phyloP scores from a whole-genome alignment of 2,797 vertebrate genomes.

The Pseudocheirus occidentalis region DNA sequence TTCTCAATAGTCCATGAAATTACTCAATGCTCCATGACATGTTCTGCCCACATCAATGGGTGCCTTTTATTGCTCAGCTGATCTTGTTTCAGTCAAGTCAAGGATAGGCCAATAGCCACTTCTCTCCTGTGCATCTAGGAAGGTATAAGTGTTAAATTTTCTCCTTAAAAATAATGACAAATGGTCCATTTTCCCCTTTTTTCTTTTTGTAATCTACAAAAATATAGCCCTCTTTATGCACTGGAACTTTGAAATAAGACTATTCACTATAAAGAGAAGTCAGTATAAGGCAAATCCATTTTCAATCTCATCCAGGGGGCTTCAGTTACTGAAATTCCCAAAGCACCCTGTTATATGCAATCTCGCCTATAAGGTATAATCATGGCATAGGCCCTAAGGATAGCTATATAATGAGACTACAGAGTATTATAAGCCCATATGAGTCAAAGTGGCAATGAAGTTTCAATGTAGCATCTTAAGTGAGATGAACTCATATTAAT shows the following conservation, averaged over 20 bases:
- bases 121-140: not conserved
- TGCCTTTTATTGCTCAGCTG: not conserved
- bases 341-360: not conserved
- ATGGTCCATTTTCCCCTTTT: not conserved
- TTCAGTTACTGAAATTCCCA: not conserved
- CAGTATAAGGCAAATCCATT: not conserved
- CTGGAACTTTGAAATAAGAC: not conserved
- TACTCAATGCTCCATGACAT: not conserved
- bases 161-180: slow-evolving; percentile 17
- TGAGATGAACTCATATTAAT: too few species aligned
- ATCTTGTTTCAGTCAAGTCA: not conserved
- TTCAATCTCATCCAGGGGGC: not conserved
- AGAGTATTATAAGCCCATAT: not conserved
- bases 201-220: not conserved
- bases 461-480: not conserved
- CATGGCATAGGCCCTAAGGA: not conserved
- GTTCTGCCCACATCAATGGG: not conserved
- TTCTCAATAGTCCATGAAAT: not conserved
- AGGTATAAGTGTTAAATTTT: not conserved
- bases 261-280: not conserved
- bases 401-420: not conserved
- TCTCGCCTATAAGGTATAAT: not conserved
- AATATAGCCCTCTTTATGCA: not conserved
- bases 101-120: not conserved
- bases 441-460: not conserved